Base-by-base conservation (phyloP, 2,797 vertebrate genomes). In the Mormyrops attenuatus region DNA sequence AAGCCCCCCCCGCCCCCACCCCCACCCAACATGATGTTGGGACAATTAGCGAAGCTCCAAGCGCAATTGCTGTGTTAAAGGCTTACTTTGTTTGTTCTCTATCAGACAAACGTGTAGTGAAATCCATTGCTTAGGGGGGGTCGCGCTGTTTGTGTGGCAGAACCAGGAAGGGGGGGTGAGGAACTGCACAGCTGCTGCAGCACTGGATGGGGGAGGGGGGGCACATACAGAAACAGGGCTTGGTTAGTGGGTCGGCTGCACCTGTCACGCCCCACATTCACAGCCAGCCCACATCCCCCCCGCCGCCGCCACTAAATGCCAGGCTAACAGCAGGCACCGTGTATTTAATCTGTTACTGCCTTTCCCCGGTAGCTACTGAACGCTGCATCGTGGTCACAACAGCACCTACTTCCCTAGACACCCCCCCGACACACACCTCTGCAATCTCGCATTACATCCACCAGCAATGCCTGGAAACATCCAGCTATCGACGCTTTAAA, bases 41-140 rank as follows among this genome's bases (percentile, higher is more conserved):
- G 85, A 89, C 90, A 63, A 85, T 88, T 87, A 93, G 93, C 87
- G 88, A 89, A 93, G 92, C 91, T 53, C 60, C 73, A 66, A 93
- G 92, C 93, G 93, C 90, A 90, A 91, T 91, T 93, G 91, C 91
- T 91, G 89, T 87, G 92, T 90, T 0, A 7, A 94, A 90, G 92
- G 92, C 96, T 97, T 97, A 97, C 96, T 96, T 96, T 96, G 95
- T 73, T 52, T 55, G 89, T 66, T 87, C 38, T 57, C 93, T 93
- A 94, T 90, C 95, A 97, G 95, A 97, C 96, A 97, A 97, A 97
- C 94, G 96, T 96, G 96, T 97, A 97, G 96, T 96, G 96, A 94
- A 96, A 95, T 96, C 96, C 96, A 96, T 95, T 96, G 96, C 95
- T 95, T 95, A 96, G 92, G 73, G 95, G 94, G 94, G 94, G 93